A percentile compares a stretch with the other conserved stretches of the same genome.
Conservation (phyloP, 2,797 vertebrate genomes). For the Tangara arthus region DNA sequence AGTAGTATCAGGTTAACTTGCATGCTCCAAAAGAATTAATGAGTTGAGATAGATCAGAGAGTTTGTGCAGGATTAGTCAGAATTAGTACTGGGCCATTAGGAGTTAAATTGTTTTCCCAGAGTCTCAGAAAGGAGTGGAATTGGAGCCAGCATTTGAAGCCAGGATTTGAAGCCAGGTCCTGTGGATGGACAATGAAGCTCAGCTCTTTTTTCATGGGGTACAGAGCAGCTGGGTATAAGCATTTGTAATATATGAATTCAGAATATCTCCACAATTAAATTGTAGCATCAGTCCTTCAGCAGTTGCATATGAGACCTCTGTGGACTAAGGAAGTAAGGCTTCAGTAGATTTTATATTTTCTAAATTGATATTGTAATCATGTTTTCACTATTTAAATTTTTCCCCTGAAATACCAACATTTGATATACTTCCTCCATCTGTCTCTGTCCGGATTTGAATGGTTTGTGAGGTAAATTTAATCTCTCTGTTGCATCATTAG, state of each 20-base stretch:
- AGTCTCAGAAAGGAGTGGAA: background rate
- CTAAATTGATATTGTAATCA: background rate
- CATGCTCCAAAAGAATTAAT: background rate
- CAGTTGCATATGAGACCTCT: background rate
- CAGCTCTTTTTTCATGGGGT: background rate
- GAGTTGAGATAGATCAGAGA: background rate
- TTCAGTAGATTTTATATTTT: background rate
- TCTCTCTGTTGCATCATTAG: background rate
- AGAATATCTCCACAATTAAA: background rate
- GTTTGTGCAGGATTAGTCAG: background rate
- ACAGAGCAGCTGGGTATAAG: background rate
- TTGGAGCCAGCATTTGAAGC: background rate
- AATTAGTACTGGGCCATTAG: background rate
- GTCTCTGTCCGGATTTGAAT: background rate
- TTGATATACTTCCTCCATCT: background rate
- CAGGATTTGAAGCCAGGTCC: background rate
- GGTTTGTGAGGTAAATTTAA: background rate
- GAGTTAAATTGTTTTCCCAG: slow-evolving; percentile 14
- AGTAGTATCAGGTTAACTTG: background rate
- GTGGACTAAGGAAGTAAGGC: background rate
- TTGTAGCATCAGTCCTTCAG: background rate
- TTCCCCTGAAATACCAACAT: background rate
- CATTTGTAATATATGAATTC: background rate
- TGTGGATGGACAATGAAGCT: background rate
- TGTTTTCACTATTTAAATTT: background rate